phyloP scores from a whole-genome alignment of 37 sponge, comb jelly and placozoan species.

The Beroe ovata region DNA sequence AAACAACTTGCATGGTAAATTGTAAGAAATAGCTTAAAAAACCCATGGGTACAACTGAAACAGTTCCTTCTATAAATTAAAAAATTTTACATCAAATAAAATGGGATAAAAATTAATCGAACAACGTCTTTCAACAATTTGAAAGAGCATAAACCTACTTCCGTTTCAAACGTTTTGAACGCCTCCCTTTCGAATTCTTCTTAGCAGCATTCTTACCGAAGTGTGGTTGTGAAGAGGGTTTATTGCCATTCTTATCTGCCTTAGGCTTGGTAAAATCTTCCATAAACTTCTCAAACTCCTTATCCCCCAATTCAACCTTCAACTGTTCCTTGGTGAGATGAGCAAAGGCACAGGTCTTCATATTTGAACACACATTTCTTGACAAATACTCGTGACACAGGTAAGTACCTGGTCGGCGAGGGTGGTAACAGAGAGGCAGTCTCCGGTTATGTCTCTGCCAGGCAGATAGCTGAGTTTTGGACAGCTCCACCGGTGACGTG shows the following conservation, averaged over 20 bases:
- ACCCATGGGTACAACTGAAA: too few relatives aligned
- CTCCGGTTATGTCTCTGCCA: conserved; percentile 42
- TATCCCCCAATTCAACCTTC: not conserved
- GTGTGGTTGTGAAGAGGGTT: not conserved
- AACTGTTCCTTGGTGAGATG: conserved; percentile 30
- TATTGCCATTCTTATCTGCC: not conserved
- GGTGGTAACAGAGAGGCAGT: conserved; percentile 37
- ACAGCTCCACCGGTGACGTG: not conserved
- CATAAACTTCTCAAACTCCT: not conserved
- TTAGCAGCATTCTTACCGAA: not conserved
- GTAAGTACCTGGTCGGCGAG: not conserved
- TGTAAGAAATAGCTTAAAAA: too few relatives aligned
- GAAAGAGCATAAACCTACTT: not conserved
- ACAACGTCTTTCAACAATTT: too few relatives aligned
- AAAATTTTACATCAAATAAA: too few relatives aligned
- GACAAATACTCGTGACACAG: conserved; percentile 47
- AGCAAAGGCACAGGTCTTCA: conserved; percentile 9
- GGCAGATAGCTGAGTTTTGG: conserved; percentile 6
- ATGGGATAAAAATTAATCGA: too few relatives aligned
- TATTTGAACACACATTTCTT: conserved; percentile 29
- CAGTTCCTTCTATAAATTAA: too few relatives aligned
- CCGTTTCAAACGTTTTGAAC: not conserved
- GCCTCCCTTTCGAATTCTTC: not conserved
- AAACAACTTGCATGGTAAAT: too few relatives aligned
- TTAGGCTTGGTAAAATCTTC: conserved; percentile 7